phyloP scores from a whole-genome alignment of 1,140 invertebrate species.

The Neuroterus valhalla region DNA sequence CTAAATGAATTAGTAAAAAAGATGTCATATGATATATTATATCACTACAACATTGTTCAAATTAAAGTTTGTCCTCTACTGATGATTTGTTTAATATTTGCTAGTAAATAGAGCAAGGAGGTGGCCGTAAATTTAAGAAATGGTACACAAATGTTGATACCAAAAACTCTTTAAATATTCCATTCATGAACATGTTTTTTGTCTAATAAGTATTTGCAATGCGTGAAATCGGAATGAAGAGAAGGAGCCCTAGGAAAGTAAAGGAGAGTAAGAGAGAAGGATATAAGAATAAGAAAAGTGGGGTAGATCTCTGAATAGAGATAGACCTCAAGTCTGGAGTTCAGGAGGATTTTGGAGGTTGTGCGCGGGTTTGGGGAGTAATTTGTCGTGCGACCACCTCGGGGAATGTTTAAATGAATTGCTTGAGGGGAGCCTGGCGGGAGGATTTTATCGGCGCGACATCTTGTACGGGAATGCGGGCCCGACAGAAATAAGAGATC shows the following conservation, averaged over 20 bases:
- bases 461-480: slow-evolving; percentile 76
- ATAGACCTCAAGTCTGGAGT: slow-evolving; percentile 57
- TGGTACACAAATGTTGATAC: not conserved
- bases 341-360: slow-evolving; percentile 59
- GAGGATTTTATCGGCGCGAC: slow-evolving; percentile 73
- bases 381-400: slow-evolving; percentile 76
- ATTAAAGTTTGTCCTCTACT: no score
- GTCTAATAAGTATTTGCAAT: slow-evolving; percentile 46
- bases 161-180: slow-evolving; percentile 13
- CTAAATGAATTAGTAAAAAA: no score
- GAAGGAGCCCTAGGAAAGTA: slow-evolving; percentile 21
- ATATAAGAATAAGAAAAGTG: slow-evolving; percentile 31
- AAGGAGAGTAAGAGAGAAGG: slow-evolving; percentile 21
- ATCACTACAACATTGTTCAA: no score
- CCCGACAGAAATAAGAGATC: slow-evolving; percentile 66
- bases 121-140: no score
- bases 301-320: slow-evolving; percentile 69
- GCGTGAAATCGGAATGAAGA: slow-evolving; percentile 40
- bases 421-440: slow-evolving; percentile 61
- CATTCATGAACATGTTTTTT: slow-evolving; percentile 61
- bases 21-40: no score
- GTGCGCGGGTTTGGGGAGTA: slow-evolving; percentile 70
- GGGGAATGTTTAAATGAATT: slow-evolving; percentile 76
- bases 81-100: no score
- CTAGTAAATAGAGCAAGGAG: no score